Base-by-base conservation (phyloP, 1,140 invertebrate genomes). In the Monomorium pharaonis region DNA sequence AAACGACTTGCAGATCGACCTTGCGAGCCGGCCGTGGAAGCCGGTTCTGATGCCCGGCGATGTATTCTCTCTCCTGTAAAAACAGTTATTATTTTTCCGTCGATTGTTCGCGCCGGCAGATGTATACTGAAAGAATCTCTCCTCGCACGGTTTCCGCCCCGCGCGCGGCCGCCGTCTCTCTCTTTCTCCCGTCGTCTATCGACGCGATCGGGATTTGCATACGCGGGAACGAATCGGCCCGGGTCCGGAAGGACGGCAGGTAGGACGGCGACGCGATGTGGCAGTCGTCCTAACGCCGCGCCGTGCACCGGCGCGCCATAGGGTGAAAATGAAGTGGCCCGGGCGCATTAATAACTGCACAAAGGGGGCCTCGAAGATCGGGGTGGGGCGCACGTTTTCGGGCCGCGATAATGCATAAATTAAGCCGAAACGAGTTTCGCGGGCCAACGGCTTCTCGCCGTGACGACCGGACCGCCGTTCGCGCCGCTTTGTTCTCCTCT, bases 11-110 rank as follows among this genome's bases (percentile, higher is more conserved):
- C n/a, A 37, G 51, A 74, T 83, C 78, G 67, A 58, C 49, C 65
- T 72, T 81, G 65, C 51, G n/a, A 16, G n/a, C n/a, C n/a, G n/a
- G n/a, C n/a, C 51, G 67, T 60, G 54, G n/a, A 30, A 90, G 87
- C 89, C 91, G 87, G 85, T 92, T 93, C 80, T 58, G 67, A 81
- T 78, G 88, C 62, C 30, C 81, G 76, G 90, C 90, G 78, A 91
- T 89, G 86, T 92, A 92, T 92, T 91, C 90, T 90, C 87, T 89
- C 81, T 74, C 51, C 88, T 93, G 90, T 92, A 93, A 94, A 94
- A 94, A 93, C 92, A 93, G 91, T 94, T 92, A 93, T 94, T 94
- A 94, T 94, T 94, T 93, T 94, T 93, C 88, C 84, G 88, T 89
- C 91, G 87, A 93, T 93, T 93, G 92, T 93, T 93, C 91, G 87